Evolutionary conservation across 2,113 vertebrate species (phyloP).

Genomic region (Psittacula cyanocephala): DNA sequence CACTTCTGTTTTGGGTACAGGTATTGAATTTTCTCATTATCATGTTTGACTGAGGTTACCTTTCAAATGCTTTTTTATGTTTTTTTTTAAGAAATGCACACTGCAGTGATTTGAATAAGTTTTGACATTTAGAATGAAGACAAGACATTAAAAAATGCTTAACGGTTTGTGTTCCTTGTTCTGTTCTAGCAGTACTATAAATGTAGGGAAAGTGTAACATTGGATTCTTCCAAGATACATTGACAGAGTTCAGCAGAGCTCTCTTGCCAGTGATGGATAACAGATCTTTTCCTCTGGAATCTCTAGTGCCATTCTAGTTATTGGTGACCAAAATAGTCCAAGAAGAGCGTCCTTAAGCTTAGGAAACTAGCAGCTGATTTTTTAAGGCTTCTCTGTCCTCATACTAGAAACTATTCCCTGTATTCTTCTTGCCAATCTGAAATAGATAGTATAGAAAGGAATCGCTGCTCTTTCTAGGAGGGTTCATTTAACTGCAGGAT

Average conservation of each 20-base stretch:
- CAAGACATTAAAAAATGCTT: neutral
- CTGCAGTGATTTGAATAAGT: neutral
- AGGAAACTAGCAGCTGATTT: neutral
- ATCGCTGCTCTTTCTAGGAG: neutral
- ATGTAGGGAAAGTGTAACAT: neutral
- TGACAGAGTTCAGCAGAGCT: neutral
- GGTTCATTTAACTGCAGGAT: neutral
- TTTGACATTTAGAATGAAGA: neutral
- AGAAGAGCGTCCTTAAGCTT: neutral
- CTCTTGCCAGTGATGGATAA: neutral
- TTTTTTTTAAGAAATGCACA: neutral
- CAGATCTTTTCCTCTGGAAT: constrained; percentile 23
- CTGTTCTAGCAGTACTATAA: neutral
- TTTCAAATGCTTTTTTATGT: neutral
- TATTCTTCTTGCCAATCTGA: neutral
- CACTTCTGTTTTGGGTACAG: neutral
- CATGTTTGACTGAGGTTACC: neutral
- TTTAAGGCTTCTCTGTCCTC: neutral
- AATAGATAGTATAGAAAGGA: neutral
- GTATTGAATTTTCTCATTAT: neutral
- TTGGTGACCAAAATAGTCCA: neutral
- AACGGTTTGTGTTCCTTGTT: neutral
- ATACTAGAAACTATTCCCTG: neutral
- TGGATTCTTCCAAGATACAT: neutral
- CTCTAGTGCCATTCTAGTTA: neutral